These are phyloP conservation scores for Carlito syrichta DNA, from an alignment of 2,113 vertebrate genomes.

Conservation along the genomic window DNA sequence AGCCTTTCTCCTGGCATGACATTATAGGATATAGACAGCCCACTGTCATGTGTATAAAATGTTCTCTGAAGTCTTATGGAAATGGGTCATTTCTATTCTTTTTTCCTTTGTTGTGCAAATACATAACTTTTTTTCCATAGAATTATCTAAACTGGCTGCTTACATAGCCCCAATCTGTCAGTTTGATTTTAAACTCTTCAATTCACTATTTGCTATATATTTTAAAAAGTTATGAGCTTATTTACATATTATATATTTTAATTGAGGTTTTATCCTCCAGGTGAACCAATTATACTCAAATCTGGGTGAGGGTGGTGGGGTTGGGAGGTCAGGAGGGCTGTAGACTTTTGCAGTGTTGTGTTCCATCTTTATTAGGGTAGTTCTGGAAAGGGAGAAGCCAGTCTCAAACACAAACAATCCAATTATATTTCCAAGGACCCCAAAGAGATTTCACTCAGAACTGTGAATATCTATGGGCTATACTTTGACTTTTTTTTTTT, in stretches of 20 bases:
- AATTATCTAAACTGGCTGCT: conserved; percentile 51
- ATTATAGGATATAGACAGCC: neutral
- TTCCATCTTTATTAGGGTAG: neutral
- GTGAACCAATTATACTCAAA: neutral
- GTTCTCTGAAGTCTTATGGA: conserved; percentile 51
- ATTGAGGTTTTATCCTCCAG: neutral
- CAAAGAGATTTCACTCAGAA: neutral
- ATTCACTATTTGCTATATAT: conserved; percentile 25
- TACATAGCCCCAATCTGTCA: conserved; percentile 63
- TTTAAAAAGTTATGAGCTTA: neutral
- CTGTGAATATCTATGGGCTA: neutral
- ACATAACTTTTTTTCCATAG: neutral
- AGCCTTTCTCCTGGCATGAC: neutral
- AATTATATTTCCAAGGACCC: neutral
- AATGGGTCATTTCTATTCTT: conserved; percentile 67
- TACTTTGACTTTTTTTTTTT: neutral
- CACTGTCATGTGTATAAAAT: conserved; percentile 10
- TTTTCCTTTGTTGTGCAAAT: conserved; percentile 68
- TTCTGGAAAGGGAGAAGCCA: neutral
- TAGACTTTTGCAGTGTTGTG: neutral
- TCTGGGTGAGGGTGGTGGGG: neutral
- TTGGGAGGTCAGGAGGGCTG: neutral
- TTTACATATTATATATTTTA: neutral
- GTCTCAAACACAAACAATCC: too few relatives aligned
- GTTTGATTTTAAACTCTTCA: conserved; percentile 62